These are phyloP conservation scores for Sinocyclocheilus rhinocerous DNA, from an alignment of 2,113 vertebrate species.

Conservation along the genomic window DNA sequence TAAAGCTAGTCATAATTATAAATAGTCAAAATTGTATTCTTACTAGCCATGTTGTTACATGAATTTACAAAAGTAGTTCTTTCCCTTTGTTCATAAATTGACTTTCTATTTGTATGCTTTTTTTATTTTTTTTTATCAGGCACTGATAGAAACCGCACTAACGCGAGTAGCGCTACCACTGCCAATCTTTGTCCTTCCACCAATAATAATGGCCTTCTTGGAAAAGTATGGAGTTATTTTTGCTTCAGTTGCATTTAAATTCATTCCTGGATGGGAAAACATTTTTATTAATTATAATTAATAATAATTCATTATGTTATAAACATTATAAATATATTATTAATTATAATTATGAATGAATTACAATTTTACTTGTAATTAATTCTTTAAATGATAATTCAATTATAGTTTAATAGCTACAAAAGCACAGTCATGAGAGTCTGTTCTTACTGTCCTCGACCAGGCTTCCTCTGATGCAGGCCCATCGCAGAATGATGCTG, in stretches of 20 bases:
- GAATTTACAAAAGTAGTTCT: background rate
- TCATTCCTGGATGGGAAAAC: background rate
- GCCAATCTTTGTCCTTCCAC: slow-evolving; percentile 97
- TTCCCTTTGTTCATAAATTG: background rate
- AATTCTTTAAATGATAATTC: no score
- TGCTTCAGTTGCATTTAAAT: background rate
- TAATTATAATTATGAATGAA: background rate
- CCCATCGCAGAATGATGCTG: slow-evolving; percentile 85
- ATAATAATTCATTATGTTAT: background rate
- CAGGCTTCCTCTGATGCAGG: slow-evolving; percentile 86
- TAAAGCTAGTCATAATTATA: background rate
- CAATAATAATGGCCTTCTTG: slow-evolving; percentile 94
- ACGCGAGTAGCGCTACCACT: slow-evolving; percentile 95
- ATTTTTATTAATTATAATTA: no score
- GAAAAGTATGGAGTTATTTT: slow-evolving; percentile 85
- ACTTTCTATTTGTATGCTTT: no score
- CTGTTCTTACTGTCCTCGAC: slow-evolving; percentile 20
- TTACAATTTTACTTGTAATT: no score
- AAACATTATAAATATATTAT: background rate
- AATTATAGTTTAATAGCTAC: background rate
- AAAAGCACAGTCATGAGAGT: background rate
- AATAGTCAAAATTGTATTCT: background rate
- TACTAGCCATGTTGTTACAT: background rate
- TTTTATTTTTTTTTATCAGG: slow-evolving; percentile 71
- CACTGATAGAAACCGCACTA: slow-evolving; percentile 93